Conservation (phyloP, 2,113 vertebrate species). For the Catharus minimus region DNA sequence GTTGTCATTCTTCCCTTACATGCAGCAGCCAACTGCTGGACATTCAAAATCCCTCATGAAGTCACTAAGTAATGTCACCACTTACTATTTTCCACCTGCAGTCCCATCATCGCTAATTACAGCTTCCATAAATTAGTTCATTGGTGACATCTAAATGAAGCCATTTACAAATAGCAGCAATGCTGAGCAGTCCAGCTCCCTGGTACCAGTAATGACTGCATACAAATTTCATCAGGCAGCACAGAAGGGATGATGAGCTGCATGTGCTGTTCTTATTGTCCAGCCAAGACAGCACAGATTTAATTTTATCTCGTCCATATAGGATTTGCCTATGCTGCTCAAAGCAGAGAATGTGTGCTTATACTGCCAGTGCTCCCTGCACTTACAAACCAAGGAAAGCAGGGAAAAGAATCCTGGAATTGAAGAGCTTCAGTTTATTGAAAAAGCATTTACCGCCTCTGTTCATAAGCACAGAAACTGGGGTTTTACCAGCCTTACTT, state of each 20-base stretch:
- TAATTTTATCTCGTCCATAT: background rate
- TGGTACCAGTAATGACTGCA: background rate
- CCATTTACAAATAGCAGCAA: slow-evolving; percentile 32
- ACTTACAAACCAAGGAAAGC: background rate
- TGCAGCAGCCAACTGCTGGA: background rate
- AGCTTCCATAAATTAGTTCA: slow-evolving; percentile 38
- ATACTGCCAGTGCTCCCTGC: background rate
- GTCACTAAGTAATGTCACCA: slow-evolving; percentile 36
- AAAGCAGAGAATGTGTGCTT: background rate
- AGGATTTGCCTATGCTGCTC: background rate
- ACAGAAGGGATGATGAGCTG: background rate
- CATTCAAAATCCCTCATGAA: background rate
- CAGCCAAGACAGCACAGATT: background rate
- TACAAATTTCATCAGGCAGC: background rate
- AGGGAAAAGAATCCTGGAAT: background rate
- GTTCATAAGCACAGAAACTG: background rate
- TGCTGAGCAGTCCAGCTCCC: background rate
- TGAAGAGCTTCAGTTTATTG: background rate
- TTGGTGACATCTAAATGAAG: slow-evolving; percentile 51
- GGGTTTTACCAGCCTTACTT: background rate
- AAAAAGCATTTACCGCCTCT: background rate
- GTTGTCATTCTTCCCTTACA: background rate
- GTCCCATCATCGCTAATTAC: slow-evolving; percentile 34
- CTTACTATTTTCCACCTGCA: slow-evolving; percentile 42
- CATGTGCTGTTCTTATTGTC: background rate